Evolutionary conservation across 2,888 invertebrate species (phyloP).

Genomic region (Nesidiocoris tenuis): DNA sequence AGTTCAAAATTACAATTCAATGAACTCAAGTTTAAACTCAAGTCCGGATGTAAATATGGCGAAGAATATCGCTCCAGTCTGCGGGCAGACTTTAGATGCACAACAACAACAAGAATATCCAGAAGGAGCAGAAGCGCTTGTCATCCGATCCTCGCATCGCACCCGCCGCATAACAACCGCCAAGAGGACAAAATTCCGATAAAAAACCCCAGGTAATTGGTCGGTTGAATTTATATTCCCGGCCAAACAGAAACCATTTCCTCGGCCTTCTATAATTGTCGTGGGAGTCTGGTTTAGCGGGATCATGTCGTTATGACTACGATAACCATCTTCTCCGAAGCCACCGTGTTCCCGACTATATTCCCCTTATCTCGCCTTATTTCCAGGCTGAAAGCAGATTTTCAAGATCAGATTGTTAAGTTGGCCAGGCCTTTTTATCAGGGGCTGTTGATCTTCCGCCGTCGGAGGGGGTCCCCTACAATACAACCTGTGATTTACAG

Average conservation of each 20-base stretch:
- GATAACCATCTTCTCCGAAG: constrained; percentile 10
- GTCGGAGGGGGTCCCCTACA: background rate
- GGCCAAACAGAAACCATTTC: background rate
- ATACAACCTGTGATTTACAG: constrained; percentile 12
- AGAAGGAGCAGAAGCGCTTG: background rate
- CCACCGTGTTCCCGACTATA: background rate
- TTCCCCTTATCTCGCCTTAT: constrained; percentile 1
- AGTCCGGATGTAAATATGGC: too few species aligned
- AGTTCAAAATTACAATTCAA: too few species aligned
- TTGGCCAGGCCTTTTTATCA: background rate
- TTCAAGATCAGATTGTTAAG: constrained; percentile 23
- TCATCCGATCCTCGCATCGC: background rate
- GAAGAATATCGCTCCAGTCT: too few species aligned
- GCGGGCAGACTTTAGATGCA: too few species aligned
- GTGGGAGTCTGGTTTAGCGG: constrained; percentile 18
- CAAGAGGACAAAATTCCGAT: background rate
- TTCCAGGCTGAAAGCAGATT: background rate
- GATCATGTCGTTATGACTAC: constrained; percentile 12
- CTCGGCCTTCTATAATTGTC: constrained; percentile 16
- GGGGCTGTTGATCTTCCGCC: background rate
- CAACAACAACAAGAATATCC: too few species aligned
- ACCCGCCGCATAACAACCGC: background rate
- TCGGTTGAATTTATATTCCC: constrained; percentile 16
- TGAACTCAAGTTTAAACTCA: too few species aligned
- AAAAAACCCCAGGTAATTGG: constrained; percentile 6